These are phyloP conservation scores for Asarcornis scutulata DNA, from an alignment of 2,113 vertebrate species.

Conservation along the genomic window DNA sequence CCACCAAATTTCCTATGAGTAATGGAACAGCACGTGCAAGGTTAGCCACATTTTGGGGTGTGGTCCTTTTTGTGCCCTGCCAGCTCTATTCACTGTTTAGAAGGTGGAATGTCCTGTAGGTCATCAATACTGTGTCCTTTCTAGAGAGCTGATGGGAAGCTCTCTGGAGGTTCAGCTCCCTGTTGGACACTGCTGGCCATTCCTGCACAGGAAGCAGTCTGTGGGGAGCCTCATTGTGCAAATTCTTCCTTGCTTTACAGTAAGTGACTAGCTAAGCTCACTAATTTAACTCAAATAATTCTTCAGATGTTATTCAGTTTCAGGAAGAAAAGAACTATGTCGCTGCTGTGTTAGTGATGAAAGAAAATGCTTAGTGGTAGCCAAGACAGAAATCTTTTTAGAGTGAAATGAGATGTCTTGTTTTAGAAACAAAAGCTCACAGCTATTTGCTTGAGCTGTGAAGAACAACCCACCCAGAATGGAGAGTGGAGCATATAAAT, in stretches of 20 bases:
- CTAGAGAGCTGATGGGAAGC: background rate
- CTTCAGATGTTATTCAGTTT: background rate
- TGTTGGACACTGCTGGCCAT: background rate
- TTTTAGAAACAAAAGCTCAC: background rate
- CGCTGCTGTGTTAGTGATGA: background rate
- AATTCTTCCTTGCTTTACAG: background rate
- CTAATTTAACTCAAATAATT: background rate
- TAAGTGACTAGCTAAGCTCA: background rate
- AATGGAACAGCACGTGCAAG: background rate
- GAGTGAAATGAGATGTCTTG: background rate
- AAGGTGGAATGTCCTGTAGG: background rate
- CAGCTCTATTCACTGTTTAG: background rate
- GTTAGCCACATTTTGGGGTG: background rate
- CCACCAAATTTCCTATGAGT: background rate
- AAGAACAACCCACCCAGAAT: background rate
- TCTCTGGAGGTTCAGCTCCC: background rate
- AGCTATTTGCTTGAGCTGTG: background rate
- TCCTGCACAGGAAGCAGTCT: background rate
- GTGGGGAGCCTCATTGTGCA: background rate
- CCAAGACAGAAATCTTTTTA: background rate
- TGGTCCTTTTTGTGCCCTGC: background rate
- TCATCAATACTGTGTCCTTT: fast-evolving
- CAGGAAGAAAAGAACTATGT: background rate
- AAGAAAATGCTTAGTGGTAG: background rate
- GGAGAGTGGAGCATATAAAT: background rate